Base-by-base conservation (phyloP, 2,113 vertebrate genomes). In the Gobio gobio region DNA sequence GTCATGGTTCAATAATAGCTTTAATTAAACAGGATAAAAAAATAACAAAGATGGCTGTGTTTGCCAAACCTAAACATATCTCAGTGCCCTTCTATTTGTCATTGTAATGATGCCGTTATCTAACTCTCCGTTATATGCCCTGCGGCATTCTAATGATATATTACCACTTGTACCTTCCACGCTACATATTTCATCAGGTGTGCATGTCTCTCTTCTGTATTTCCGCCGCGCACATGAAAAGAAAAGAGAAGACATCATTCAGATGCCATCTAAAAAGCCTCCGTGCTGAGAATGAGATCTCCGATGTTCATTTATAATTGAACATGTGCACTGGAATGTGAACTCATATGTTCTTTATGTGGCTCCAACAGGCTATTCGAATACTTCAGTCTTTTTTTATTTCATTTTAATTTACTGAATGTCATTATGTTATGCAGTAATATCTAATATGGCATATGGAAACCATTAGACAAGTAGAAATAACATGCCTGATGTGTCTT, bases 221-320 rank as follows among this genome's bases (percentile, higher is more conserved):
- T 29, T 29, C 29, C 2, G 29, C 77, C 24, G 77, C 61, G 36
- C 36, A 45, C 14, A 29, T 1, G 18, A 47, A 61, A 10, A 79
- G 36, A 26, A 79, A 63, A 24, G 78, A 63, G 40, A 20, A 40
- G 29, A 29, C 78, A 64, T 79, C n/a, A 63, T 63, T 63, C 8
- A 79, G 16, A 33, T 20, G 24, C 56, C 68, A 10, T 77, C n/a
- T 77, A 10, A 29, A 29, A 47, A 20, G 36, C 36, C 40, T 26
- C 14, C 58, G 18, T 63, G 77, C 77, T 61, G 56, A 61, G 78
- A 63, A 14, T 5, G 5, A 24, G n/a, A 43, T 26, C 78, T 63
- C 58, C 18, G 6, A 61, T 5, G n/a, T 29, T n/a, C 74, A 76
- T 76, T 76, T 76, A 76, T 76, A 76, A 76, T 76, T 76, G 16